These are phyloP conservation scores for Spea multiplicata DNA, from an alignment of 2,113 vertebrate genomes.

Conservation along the genomic window DNA sequence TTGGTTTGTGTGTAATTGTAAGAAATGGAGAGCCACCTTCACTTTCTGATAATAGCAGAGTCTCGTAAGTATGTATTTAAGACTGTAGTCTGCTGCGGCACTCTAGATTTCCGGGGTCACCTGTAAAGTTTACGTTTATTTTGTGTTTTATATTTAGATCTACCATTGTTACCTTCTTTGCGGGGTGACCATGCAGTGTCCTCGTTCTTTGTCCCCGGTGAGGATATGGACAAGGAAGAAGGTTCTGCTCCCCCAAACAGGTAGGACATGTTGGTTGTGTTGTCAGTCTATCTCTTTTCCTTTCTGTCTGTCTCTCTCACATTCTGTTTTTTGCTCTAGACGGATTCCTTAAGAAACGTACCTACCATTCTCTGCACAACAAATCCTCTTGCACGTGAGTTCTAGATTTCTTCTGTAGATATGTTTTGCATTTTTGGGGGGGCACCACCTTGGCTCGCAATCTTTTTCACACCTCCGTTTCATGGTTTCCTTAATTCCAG, in stretches of 20 bases:
- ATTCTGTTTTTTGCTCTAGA: not conserved
- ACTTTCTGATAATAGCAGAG: too few species aligned
- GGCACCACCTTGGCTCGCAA: not conserved
- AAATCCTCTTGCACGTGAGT: constrained; percentile 8
- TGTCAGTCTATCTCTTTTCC: not conserved
- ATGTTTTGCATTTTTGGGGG: not conserved
- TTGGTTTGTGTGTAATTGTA: too few species aligned
- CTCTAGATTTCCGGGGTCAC: too few species aligned
- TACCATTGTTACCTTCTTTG: too few species aligned
- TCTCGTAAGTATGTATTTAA: too few species aligned
- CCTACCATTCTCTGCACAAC: not conserved
- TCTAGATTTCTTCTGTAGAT: not conserved
- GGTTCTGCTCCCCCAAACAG: not conserved
- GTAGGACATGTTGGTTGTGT: not conserved
- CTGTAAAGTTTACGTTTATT: not conserved
- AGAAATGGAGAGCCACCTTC: too few species aligned
- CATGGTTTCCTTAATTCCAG: not conserved
- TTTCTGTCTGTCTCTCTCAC: not conserved
- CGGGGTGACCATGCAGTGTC: constrained; percentile 9
- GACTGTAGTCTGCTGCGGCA: too few species aligned
- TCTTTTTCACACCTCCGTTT: not conserved
- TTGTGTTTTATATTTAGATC: not conserved
- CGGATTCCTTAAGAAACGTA: not conserved
- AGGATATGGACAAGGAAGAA: not conserved
- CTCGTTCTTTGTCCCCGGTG: not conserved